Evolutionary conservation across 2,113 vertebrate species (phyloP).

Genomic region (Propithecus coquereli): DNA sequence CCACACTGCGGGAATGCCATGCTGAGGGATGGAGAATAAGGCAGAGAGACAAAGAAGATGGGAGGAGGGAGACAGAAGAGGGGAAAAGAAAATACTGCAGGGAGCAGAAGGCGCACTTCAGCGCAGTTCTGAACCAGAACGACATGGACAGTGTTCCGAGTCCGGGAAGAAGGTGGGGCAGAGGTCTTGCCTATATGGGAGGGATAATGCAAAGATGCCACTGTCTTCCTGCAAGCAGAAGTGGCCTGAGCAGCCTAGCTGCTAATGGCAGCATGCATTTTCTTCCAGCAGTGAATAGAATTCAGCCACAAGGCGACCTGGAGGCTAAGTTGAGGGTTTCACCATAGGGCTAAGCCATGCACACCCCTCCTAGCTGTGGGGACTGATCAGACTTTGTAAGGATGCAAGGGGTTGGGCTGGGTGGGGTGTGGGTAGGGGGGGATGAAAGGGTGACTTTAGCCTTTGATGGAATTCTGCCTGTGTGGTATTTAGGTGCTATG

Average conservation of each 20-base stretch:
- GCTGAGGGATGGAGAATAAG: not conserved
- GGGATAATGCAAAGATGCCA: not conserved
- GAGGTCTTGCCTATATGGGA: not conserved
- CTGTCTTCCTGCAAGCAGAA: not conserved
- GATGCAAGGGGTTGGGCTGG: not conserved
- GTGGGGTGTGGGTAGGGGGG: not conserved
- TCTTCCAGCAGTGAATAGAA: not conserved
- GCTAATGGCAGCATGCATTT: not conserved
- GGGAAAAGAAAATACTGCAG: not conserved
- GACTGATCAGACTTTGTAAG: not conserved
- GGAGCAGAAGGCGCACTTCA: not conserved
- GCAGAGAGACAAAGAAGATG: not conserved
- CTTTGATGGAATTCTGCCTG: not conserved
- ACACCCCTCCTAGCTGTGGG: not conserved
- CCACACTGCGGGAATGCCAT: no score
- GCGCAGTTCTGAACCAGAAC: not conserved
- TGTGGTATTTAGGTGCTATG: not conserved
- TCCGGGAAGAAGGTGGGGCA: not conserved
- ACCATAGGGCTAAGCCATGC: not conserved
- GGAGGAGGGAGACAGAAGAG: not conserved
- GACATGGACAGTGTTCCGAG: no score
- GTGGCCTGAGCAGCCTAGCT: not conserved
- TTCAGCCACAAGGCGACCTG: not conserved
- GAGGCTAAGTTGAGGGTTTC: not conserved
- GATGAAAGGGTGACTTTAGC: not conserved